These are phyloP conservation scores for Heliangelus exortis DNA, from an alignment of 2,797 vertebrate genomes.

Conservation along the genomic window DNA sequence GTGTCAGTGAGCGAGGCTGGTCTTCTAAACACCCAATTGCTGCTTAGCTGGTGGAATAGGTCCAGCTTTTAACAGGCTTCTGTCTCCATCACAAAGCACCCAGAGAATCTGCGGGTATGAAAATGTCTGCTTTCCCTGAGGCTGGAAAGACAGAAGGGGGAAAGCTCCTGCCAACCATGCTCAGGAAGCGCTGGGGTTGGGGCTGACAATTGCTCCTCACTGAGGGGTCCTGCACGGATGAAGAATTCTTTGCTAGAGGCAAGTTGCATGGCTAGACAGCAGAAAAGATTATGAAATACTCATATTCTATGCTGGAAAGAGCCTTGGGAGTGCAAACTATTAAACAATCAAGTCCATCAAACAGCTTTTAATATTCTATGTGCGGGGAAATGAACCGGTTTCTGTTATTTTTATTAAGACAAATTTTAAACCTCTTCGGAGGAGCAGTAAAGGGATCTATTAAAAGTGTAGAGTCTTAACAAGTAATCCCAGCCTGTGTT, in stretches of 20 bases:
- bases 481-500: slow-evolving; percentile 27
- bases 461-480: background rate
- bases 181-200: background rate
- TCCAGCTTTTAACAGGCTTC: background rate
- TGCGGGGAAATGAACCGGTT: background rate
- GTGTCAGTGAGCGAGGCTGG: background rate
- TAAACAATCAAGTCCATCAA: slow-evolving; percentile 32
- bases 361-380: slow-evolving; percentile 22
- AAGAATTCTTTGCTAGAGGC: slow-evolving; percentile 37
- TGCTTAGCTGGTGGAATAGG: background rate
- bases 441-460: background rate
- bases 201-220: background rate
- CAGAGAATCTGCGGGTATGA: background rate
- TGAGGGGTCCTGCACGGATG: accelerated
- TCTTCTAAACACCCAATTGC: background rate
- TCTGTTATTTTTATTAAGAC: background rate
- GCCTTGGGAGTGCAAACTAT: slow-evolving; percentile 7
- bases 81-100: background rate
- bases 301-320: background rate
- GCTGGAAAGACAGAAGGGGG: background rate
- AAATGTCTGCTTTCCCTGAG: background rate
- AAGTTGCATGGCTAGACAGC: background rate
- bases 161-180: background rate
- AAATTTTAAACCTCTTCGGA: background rate
- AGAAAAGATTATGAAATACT: background rate